A percentile compares a stretch with the other conserved stretches of the same genome.
These are phyloP conservation scores for Uloborus diversus DNA, from an alignment of 1,140 invertebrate species.

Conservation along the genomic window DNA sequence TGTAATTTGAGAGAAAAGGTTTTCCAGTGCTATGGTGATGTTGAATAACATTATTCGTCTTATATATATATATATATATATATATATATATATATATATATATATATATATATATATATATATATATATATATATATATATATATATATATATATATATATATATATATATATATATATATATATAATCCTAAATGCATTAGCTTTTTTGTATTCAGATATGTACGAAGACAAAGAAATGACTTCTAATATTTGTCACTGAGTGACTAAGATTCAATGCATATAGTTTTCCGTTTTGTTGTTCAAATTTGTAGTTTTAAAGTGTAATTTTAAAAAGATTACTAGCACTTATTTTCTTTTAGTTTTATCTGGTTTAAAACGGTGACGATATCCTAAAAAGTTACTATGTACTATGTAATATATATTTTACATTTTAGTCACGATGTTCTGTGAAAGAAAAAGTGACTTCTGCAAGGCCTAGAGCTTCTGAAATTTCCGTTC, in stretches of 20 bases:
- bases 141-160: too few species aligned
- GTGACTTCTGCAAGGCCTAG: conserved; percentile 35
- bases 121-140: neutral
- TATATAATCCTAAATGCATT: too few species aligned
- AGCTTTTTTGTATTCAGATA: neutral
- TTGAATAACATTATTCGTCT: too few species aligned
- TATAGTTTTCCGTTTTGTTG: neutral
- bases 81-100: neutral
- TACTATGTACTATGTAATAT: neutral
- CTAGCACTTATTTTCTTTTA: neutral
- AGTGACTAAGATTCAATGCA: neutral
- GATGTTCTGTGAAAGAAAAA: conserved; percentile 35
- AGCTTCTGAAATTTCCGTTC: conserved; percentile 17
- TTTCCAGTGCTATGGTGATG: too few species aligned
- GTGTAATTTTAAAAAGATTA: neutral
- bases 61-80: too few species aligned
- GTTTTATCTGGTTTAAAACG: neutral
- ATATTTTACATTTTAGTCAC: conserved; percentile 18
- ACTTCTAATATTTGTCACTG: too few species aligned
- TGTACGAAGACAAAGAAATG: too few species aligned
- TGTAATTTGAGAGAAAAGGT: too few species aligned
- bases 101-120: neutral
- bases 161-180: too few species aligned
- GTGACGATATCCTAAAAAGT: neutral
- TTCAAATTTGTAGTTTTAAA: neutral